These are phyloP conservation scores for Mareca penelope DNA, from an alignment of 2,797 vertebrate genomes.

Conservation along the genomic window DNA sequence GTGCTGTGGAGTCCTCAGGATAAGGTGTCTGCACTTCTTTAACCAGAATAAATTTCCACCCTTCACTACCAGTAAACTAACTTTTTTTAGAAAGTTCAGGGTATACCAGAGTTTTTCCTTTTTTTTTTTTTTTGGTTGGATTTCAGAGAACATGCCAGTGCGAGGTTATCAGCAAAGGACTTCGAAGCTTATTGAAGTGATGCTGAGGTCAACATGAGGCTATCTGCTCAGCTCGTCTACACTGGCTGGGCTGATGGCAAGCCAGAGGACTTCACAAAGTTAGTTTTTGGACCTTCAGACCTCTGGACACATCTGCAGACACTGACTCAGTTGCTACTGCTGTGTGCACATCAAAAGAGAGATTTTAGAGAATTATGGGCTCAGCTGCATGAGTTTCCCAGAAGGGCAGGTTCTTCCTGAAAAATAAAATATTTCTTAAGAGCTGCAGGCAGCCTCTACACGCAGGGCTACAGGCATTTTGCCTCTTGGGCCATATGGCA, in stretches of 20 bases:
- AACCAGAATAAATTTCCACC: not conserved
- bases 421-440: not conserved
- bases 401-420: not conserved
- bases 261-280: not conserved
- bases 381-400: not conserved
- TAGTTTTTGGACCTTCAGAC: not conserved
- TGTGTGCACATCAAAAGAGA: not conserved
- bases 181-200: not conserved
- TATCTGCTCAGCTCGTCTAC: not conserved
- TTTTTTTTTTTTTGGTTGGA: not conserved
- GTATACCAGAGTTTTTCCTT: not conserved
- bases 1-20: not conserved
- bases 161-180: not conserved
- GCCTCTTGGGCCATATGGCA: rapidly evolving
- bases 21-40: not conserved
- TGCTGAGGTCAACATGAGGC: not conserved
- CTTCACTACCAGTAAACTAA: not conserved
- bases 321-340: rapidly evolving
- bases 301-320: not conserved
- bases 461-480: not conserved
- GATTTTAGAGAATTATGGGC: not conserved
- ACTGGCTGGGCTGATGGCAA: rapidly evolving
- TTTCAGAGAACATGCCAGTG: not conserved
- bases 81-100: not conserved
- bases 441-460: not conserved